phyloP scores from a whole-genome alignment of 2,797 vertebrate species.

The Fundulus diaphanus region DNA sequence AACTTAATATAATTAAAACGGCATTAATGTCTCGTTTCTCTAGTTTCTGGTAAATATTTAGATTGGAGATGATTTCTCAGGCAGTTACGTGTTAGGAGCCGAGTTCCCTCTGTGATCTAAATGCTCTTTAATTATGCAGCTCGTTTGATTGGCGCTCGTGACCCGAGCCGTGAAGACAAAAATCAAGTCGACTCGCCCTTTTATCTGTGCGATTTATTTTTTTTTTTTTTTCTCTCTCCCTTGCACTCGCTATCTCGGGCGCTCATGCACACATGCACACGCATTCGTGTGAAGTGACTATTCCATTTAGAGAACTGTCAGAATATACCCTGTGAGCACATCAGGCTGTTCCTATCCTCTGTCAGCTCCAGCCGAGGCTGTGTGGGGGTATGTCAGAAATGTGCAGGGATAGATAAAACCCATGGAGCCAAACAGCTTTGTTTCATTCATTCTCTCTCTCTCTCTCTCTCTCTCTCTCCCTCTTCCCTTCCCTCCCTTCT shows the following conservation, averaged over 20 bases:
- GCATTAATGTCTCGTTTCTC: constrained; percentile 1
- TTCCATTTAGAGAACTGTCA: constrained; percentile 81
- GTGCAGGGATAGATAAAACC: constrained; percentile 81
- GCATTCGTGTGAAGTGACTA: constrained; percentile 72
- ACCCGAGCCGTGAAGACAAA: constrained; percentile 68
- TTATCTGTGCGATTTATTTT: constrained; percentile 60
- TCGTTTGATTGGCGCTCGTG: constrained; percentile 62
- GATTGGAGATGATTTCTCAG: neutral
- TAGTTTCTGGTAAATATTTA: constrained; percentile 2
- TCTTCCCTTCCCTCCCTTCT: constrained; percentile 4
- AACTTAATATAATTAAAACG: neutral
- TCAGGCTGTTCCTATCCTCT: constrained; percentile 77
- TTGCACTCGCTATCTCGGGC: constrained; percentile 31
- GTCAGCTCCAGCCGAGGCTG: constrained; percentile 76
- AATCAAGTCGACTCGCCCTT: constrained; percentile 74
- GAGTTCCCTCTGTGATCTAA: constrained; percentile 24
- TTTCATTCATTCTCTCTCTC: constrained; percentile 77
- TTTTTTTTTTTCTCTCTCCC: constrained; percentile 16
- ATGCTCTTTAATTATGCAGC: constrained; percentile 56
- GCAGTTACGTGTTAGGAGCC: neutral
- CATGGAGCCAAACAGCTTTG: constrained; percentile 81
- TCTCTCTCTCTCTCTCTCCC: constrained; percentile 47
- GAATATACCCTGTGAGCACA: constrained; percentile 79
- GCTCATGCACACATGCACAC: constrained; percentile 67
- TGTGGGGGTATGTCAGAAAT: constrained; percentile 82